phyloP scores from a whole-genome alignment of 2,888 invertebrate species.

The Erebia aethiops region DNA sequence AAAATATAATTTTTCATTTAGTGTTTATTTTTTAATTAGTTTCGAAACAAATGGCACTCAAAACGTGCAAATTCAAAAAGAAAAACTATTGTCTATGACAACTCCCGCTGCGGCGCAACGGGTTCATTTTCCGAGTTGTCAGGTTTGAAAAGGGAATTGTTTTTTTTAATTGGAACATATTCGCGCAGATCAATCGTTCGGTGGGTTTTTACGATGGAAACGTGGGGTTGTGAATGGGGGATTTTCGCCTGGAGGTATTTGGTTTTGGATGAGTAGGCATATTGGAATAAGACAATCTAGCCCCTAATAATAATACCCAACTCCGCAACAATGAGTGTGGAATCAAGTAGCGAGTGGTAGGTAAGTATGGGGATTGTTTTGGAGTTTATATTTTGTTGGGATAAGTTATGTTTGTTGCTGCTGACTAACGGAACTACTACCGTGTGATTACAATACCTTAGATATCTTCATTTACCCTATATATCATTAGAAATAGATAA shows the following conservation, averaged over 20 bases:
- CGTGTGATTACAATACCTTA: too few relatives aligned
- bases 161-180: slow-evolving; percentile 79
- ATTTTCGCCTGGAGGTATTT: slow-evolving; percentile 71
- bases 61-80: slow-evolving; percentile 23
- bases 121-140: slow-evolving; percentile 50
- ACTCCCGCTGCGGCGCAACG: slow-evolving; percentile 52
- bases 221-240: slow-evolving; percentile 55
- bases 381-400: not conserved
- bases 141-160: slow-evolving; percentile 39
- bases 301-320: slow-evolving; percentile 52
- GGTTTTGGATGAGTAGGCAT: slow-evolving; percentile 63
- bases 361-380: not conserved
- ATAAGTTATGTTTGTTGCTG: too few relatives aligned
- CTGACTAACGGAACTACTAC: too few relatives aligned
- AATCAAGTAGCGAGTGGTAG: slow-evolving; percentile 15
- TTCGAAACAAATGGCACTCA: slow-evolving; percentile 10
- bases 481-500: too few relatives aligned
- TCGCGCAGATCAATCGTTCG: slow-evolving; percentile 60
- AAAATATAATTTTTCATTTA: not conserved
- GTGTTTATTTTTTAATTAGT: not conserved
- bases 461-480: too few relatives aligned
- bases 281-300: slow-evolving; percentile 74
- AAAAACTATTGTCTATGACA: slow-evolving; percentile 30
- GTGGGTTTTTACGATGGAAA: slow-evolving; percentile 55
- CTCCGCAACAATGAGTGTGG: slow-evolving; percentile 26